Evolutionary conservation across 2,888 invertebrate genomes (phyloP), one percentile per base, ranked within the genome.

Genomic region (Aphodius sticticus): DNA sequence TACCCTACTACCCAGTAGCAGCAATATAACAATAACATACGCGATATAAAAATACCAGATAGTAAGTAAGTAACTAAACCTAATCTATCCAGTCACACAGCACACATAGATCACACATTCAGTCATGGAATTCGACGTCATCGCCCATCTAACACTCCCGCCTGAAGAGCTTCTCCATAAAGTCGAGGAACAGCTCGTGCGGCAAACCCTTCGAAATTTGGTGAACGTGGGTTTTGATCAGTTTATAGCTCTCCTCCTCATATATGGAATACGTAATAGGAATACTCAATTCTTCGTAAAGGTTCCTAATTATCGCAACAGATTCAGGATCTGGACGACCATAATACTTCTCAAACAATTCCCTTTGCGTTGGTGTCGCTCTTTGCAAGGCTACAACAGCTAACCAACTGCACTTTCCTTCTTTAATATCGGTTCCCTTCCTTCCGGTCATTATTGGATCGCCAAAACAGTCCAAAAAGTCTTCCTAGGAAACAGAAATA

Each of bases 341-440:
- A 86, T 97, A 97, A 87, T 94, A 93, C 81, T 95, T 93, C 86
- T 94, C 91, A 91, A 97, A 92, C 37, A 95, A 90, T 85, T 93
- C 91, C 82, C 92, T 92, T 86, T 97, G 96, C 5, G 92, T 90
- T 0, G 93, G 91, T 70, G 92, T 92, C 0, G 95, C 95, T 78
- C 95, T 92, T 88, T 97, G 95, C 81, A 98, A 90, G 9, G 98
- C 98, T 0, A 96, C 95, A 0, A 98, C 96, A 0, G 96, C 94
- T 53, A 98, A 90, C 99, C 99, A 99, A 0, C 97, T 94, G 89
- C 99, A 99, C 90, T 99, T 99, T 69, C 98, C 98, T 84, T 98
- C 97, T 89, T 95, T 93, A 84, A 99, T 98, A 87, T 99, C 99
- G 0, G 94, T 96, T 69, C 97, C 96, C 69, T 93, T 90, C 90